Base-by-base conservation (phyloP, 2,797 vertebrate genomes). In the Hypotaenidia okinawae region DNA sequence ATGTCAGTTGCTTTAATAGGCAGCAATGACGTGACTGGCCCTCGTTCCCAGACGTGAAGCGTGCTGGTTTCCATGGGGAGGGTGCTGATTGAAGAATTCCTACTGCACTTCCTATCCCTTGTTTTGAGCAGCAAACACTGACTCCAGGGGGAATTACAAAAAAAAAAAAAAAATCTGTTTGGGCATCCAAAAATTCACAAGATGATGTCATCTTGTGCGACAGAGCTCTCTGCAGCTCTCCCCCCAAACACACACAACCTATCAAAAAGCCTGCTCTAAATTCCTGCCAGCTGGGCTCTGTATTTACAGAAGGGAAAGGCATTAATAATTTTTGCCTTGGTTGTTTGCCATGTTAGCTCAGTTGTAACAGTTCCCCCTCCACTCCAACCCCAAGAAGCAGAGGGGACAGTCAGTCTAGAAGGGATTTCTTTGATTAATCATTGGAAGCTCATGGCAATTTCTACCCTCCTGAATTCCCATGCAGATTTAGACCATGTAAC, bases 1-100 rank as follows among this genome's bases (percentile, higher is more conserved):
- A 97, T 94, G 96, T 97, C 92, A 96, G 94, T 45, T 92, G 94
- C 91, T 97, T 96, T 97, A 96, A 94, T 18, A 90, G 92, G 92
- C 89, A 94, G 89, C 66, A 79, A 76, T 94, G 96, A 83, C 22
- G 32, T 88, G 94, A 93, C 73, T 7, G 4, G 66, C 59, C 39
- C 88, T 81, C 2, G 19, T 92, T 96, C 91, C 96, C 96, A 96
- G 87, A 91, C 66, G 0, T 22, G 51, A 92, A 97, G 47, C 51
- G 81, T 74, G 87, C 92, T 13, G 25, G 90, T 95, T 97, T 97
- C 96, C 89, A 94, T 33, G 78, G 93, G 94, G 91, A 97, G 62
- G 93, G 97, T 84, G 79, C 79, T 81, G 89, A 96, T 92, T 3
- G 2, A 87, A 80, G 87, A 72, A 95, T 95, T 97, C 89, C 94